A percentile compares a stretch with the other conserved stretches of the same genome.
Conservation (phyloP, 1,140 invertebrate genomes). For the Paraescarpia echinospica region DNA sequence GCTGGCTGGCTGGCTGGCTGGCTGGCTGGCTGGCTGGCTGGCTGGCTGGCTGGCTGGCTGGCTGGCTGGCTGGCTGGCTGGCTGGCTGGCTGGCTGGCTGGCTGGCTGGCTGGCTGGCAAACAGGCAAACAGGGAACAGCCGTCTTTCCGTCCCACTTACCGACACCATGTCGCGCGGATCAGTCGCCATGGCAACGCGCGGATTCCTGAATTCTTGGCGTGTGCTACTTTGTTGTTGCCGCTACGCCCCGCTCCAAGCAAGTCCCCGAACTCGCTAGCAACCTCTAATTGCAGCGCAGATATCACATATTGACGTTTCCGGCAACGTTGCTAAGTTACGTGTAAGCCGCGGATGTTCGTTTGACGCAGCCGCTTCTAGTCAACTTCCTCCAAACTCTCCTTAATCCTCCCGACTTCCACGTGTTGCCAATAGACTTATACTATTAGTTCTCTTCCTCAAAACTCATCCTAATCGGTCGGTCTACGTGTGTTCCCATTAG, state of each 20-base stretch:
- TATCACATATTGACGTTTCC: background rate
- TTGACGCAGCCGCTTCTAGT: background rate
- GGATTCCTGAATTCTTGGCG: background rate
- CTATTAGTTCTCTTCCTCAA: background rate
- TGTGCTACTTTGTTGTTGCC: background rate
- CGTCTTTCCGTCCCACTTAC: background rate
- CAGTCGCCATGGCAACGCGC: background rate
- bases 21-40: too few species aligned
- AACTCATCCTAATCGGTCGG: background rate
- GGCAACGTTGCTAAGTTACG: background rate
- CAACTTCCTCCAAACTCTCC: background rate
- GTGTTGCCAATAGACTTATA: background rate
- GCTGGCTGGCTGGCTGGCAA: too few species aligned
- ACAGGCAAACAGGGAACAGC: too few species aligned
- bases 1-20: too few species aligned
- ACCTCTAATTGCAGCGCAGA: background rate
- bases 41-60: too few species aligned
- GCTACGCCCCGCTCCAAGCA: background rate
- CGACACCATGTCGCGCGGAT: background rate
- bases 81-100: too few species aligned
- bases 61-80: too few species aligned
- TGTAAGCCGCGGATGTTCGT: background rate
- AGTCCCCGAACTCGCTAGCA: background rate
- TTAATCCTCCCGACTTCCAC: background rate
- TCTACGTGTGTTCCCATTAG: background rate